Evolutionary conservation across 2,797 vertebrate species (phyloP), one percentile per base, ranked within the genome.

Genomic region (Lacerta bilineata): DNA sequence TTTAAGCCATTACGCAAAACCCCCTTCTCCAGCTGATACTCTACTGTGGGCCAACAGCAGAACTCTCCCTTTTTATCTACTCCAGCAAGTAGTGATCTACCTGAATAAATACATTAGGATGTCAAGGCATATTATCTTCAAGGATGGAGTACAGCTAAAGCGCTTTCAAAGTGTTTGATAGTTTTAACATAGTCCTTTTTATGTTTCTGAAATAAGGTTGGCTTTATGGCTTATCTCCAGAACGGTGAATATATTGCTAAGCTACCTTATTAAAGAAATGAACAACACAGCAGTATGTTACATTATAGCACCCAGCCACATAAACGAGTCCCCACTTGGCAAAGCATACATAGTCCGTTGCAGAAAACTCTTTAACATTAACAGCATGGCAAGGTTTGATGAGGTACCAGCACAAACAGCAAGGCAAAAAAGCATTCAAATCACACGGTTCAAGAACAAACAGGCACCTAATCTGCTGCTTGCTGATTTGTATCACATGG

Each of bases 221-320:
- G 90, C 0, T 2, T 69, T 94, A 93, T 91, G 95, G 94, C 94
- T 95, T 94, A 90, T 91, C 89, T 94, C 95, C 93, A 92, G 89
- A 92, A 90, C 27, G 85, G 87, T 55, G 91, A 88, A 92, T 83
- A 78, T 91, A 90, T 93, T 93, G 92, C 91, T 93, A 89, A 90
- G 76, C 89, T 83, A 92, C 91, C 91, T 95, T 92, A 92, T 69
- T 89, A 33, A 83, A 83, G 13, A 85, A 80, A 88, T 89, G 72
- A 85, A 90, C 87, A 82, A 82, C 69, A 75, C 85, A 92, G 92
- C 92, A 91, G 91, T 92, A 94, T 0, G 0, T 88, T 91, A 83
- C 59, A 59, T 89, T 81, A 91, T 20, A 89, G 92, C 50, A 43
- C 64, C 79, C 83, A 61, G 84, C 86, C 87, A 92, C 89, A 93